phyloP scores from a whole-genome alignment of 2,113 vertebrate genomes.

The Callaeas wilsoni region DNA sequence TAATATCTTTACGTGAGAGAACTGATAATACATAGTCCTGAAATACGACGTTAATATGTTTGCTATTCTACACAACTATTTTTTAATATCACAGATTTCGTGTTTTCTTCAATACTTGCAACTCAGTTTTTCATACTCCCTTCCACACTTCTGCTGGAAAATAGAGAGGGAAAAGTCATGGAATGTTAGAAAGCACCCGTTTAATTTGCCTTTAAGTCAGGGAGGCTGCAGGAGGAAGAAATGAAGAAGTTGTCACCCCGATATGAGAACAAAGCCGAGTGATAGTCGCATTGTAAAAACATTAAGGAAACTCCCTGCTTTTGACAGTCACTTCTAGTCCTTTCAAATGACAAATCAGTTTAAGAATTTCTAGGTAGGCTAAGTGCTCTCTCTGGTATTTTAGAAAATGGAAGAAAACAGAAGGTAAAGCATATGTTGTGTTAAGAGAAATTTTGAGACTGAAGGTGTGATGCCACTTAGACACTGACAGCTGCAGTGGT shows the following conservation, averaged over 20 bases:
- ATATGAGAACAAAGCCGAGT: background rate
- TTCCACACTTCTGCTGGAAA: background rate
- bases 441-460: conserved; percentile 16
- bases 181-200: background rate
- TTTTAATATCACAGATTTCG: background rate
- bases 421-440: conserved; percentile 53
- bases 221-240: background rate
- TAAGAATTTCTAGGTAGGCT: conserved; percentile 11
- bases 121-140: background rate
- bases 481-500: conserved; percentile 49
- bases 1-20: background rate
- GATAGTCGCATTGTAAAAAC: background rate
- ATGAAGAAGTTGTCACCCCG: background rate
- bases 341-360: conserved; percentile 18
- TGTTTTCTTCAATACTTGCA: background rate
- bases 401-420: conserved; percentile 59
- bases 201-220: background rate
- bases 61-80: background rate
- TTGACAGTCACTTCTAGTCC: background rate
- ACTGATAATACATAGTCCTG: background rate
- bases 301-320: background rate
- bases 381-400: conserved; percentile 23
- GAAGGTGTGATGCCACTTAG: conserved; percentile 53
- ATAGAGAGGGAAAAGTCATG: background rate
- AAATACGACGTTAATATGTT: background rate